phyloP scores from a whole-genome alignment of 2,888 invertebrate species.

The Trichogramma dendrolimi region DNA sequence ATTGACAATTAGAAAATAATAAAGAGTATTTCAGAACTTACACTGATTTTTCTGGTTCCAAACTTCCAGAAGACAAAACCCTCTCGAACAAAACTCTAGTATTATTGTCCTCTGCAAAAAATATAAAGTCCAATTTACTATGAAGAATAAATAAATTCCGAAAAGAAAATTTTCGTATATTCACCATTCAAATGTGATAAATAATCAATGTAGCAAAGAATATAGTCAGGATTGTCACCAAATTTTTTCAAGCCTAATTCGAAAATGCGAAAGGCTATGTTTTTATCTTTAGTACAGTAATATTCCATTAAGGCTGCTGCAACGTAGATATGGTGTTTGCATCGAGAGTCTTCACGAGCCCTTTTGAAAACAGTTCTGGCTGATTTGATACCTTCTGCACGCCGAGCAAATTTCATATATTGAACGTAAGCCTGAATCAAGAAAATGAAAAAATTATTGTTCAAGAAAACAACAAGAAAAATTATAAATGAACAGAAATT shows the following conservation, averaged over 20 bases:
- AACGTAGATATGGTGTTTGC: constrained; percentile 88
- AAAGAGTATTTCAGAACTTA: constrained; percentile 50
- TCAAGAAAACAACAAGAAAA: constrained; percentile 9
- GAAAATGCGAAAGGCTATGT: constrained; percentile 93
- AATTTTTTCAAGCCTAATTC: constrained; percentile 97
- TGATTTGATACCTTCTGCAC: constrained; percentile 97
- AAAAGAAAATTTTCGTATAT: constrained; percentile 28
- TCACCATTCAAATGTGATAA: constrained; percentile 92
- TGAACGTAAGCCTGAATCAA: constrained; percentile 83
- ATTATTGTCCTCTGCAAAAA: constrained; percentile 90
- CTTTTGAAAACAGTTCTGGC: constrained; percentile 92
- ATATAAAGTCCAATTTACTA: constrained; percentile 8
- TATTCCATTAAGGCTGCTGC: constrained; percentile 98
- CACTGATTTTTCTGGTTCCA: constrained; percentile 88
- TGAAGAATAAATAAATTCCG: constrained; percentile 14
- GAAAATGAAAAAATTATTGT: background rate
- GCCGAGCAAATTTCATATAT: constrained; percentile 96
- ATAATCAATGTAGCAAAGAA: constrained; percentile 94
- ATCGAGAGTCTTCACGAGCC: constrained; percentile 82
- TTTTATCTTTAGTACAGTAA: constrained; percentile 97
- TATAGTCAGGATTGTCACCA: constrained; percentile 90
- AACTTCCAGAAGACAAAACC: constrained; percentile 85
- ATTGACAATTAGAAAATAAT: background rate
- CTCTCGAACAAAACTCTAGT: constrained; percentile 98
- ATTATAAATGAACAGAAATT: background rate